Evolutionary conservation across 2,113 vertebrate species (phyloP).

Genomic region (Euleptes europaea): DNA sequence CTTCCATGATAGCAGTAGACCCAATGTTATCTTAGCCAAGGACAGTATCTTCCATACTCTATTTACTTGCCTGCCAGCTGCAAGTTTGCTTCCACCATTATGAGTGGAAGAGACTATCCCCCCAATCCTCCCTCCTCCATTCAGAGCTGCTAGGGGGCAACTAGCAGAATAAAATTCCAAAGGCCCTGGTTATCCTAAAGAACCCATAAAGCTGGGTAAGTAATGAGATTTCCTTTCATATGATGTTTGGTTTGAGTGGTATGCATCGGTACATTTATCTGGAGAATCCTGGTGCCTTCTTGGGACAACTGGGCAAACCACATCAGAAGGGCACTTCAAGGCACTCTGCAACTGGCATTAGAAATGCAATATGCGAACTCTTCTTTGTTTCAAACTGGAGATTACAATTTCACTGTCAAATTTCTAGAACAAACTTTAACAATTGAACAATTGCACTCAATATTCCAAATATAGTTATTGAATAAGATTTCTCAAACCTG

Average conservation of each 20-base stretch:
- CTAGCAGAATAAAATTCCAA: too few species aligned
- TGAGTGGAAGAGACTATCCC: background rate
- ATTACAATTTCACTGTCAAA: background rate
- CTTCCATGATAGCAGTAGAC: background rate
- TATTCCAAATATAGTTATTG: background rate
- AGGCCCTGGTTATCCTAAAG: too few species aligned
- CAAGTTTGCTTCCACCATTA: background rate
- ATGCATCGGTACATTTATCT: too few species aligned
- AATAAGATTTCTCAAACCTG: slow-evolving; percentile 74
- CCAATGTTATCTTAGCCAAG: too few species aligned
- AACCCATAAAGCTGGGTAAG: too few species aligned
- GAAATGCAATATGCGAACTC: background rate
- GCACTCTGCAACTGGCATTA: background rate
- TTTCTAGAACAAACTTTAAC: background rate
- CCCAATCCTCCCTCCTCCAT: background rate
- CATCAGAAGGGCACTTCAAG: background rate
- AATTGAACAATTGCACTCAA: background rate
- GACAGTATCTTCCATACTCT: background rate
- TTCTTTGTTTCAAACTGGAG: background rate
- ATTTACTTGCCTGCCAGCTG: background rate
- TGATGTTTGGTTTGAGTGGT: too few species aligned
- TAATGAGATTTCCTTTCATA: too few species aligned
- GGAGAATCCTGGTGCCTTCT: background rate
- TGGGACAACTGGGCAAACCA: background rate
- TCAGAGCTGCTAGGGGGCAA: background rate